A percentile compares a stretch with the other conserved stretches of the same genome.
Conservation (phyloP, 1,140 invertebrate genomes). For the Conus ventricosus region DNA sequence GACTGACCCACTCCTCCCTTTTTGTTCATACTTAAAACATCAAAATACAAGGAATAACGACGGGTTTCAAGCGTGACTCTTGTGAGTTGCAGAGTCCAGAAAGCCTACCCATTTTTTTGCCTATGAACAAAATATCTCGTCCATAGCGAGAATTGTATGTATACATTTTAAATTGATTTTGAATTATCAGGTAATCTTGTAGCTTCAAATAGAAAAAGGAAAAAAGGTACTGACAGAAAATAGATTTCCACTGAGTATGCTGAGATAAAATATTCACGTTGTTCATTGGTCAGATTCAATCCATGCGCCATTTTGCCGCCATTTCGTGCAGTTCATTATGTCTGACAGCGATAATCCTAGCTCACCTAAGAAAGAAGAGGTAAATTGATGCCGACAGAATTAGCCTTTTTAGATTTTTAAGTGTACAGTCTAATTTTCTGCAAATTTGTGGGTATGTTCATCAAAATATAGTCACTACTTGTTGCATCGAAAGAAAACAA, state of each 20-base stretch:
- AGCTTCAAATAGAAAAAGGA: not conserved
- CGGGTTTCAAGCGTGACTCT: no score
- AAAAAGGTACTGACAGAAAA: not conserved
- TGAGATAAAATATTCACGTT: conserved; percentile 10
- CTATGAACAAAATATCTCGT: not conserved
- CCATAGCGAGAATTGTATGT: not conserved
- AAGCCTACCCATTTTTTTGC: not conserved
- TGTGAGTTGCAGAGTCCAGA: not conserved
- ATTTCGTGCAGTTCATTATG: conserved; percentile 60
- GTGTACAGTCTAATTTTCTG: not conserved
- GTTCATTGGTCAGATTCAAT: conserved; percentile 55
- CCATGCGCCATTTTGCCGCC: conserved; percentile 63
- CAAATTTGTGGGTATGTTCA: not conserved
- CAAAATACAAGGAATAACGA: no score
- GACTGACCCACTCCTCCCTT: no score
- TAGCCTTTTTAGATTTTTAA: not conserved
- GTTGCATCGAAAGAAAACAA: not conserved
- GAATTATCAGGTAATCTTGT: not conserved
- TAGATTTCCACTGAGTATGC: not conserved
- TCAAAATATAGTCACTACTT: not conserved
- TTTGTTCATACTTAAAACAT: no score
- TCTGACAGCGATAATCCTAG: conserved; percentile 60
- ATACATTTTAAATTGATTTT: conserved; percentile 1
- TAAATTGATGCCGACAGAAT: conserved; percentile 19
- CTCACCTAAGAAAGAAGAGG: conserved; percentile 41